Percentiles rank a stretch among this genome's conserved stretches.
phyloP scores from a whole-genome alignment of 2,888 invertebrate species.

The Latrodectus elegans region DNA sequence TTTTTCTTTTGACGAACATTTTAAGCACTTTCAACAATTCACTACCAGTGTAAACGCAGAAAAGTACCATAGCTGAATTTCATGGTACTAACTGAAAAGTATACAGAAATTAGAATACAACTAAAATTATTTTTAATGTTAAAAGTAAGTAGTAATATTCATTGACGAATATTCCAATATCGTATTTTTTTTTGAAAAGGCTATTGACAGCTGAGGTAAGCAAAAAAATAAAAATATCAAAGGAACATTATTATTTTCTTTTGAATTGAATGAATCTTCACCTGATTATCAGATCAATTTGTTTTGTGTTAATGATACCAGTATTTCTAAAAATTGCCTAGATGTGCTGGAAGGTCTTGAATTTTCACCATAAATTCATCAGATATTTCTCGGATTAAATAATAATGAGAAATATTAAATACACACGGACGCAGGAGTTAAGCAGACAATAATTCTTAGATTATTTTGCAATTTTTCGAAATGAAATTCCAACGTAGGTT shows the following conservation, averaged over 20 bases:
- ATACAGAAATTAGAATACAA: neutral
- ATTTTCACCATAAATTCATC: too few relatives aligned
- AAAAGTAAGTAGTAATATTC: neutral
- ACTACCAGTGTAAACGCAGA: neutral
- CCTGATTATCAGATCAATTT: too few relatives aligned
- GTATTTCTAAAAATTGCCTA: too few relatives aligned
- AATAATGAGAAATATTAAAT: too few relatives aligned
- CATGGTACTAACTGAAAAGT: neutral
- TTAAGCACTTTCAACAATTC: neutral
- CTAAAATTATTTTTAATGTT: neutral
- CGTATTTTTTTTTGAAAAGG: neutral
- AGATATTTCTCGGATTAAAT: too few relatives aligned
- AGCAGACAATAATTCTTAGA: too few relatives aligned
- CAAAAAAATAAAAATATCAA: neutral
- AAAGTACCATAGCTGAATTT: neutral
- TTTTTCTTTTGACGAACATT: neutral
- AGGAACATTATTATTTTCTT: neutral
- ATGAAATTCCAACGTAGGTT: too few relatives aligned
- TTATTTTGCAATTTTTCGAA: too few relatives aligned
- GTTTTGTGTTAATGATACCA: too few relatives aligned
- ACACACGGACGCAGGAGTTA: too few relatives aligned
- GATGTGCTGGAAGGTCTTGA: too few relatives aligned
- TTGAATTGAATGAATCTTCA: too few relatives aligned
- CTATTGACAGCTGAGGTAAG: neutral
- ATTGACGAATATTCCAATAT: neutral